Evolutionary conservation across 2,113 vertebrate species (phyloP), one percentile per base, ranked within the genome.

Genomic region (Sterna hirundo): DNA sequence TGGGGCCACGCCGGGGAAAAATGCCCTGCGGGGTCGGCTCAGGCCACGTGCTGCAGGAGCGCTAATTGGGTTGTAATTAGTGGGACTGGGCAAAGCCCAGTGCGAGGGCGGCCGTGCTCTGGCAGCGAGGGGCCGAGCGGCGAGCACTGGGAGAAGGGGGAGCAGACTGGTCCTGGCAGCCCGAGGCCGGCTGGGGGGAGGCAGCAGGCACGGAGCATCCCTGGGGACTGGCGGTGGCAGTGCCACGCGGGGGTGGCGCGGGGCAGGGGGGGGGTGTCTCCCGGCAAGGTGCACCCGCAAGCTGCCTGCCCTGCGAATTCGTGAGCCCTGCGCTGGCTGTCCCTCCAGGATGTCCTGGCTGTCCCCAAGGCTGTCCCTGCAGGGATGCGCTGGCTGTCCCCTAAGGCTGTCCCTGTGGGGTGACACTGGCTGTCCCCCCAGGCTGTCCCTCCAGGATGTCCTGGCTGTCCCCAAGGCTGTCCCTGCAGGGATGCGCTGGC

Each of bases 11-110:
- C 79, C 0, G 21, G 60, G 25, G 25, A 30, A 26, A 36, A 38
- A 60, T 42, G 26, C 38, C 32, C 38, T 5, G 38, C 3, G 4
- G 77, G 86, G 69, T 81, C 20, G 0, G 51, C 77, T 66, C 36
- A 9, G 86, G 77, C 42, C 18, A 4, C 4, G 3, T 57, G 68
- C 96, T 94, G 83, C 93, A 27, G 91, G 76, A 84, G 18, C 36
- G 69, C 58, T 83, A 88, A 80, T 47, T 87, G 76, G 60, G 88
- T 86, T 78, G 87, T 94, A 77, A 96, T 98, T 94, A 97, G 80
- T 84, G 97, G 96, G 94, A 94, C 93, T 26, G 89, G 94, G 78
- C 88, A 65, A 49, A 96, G 94, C 80, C 42, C 65, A 47, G 8
- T 17, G 27, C 17, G 13, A 13, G 4, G 7, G 46, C 3, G 5